Evolutionary conservation across 2,113 vertebrate species (phyloP).

Genomic region (Cynopterus brachyotis): DNA sequence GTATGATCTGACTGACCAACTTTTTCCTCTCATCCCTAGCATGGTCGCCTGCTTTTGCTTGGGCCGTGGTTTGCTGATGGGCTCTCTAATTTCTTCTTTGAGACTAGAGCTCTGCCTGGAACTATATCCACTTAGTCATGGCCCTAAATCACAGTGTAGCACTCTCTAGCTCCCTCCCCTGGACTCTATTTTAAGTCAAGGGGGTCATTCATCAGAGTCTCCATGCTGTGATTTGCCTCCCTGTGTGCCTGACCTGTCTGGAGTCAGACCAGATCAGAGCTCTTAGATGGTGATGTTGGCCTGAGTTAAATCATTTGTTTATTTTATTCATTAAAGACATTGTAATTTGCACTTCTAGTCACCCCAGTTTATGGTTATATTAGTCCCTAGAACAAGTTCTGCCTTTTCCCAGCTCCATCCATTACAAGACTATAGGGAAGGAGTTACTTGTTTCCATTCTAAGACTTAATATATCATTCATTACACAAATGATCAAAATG

Average conservation of each 20-base stretch:
- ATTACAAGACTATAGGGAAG: background rate
- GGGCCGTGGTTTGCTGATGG: background rate
- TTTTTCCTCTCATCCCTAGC: background rate
- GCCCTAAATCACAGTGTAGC: background rate
- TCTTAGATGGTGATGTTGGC: background rate
- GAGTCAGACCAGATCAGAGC: accelerated
- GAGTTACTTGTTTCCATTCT: background rate
- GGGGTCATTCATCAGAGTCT: background rate
- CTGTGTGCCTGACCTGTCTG: too few species aligned
- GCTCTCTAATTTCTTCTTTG: background rate
- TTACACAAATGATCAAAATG: background rate
- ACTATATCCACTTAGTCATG: too few species aligned
- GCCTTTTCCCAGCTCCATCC: background rate
- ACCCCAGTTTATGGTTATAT: background rate
- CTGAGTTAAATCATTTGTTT: background rate
- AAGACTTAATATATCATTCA: background rate
- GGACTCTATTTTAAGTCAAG: background rate
- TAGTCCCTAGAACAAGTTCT: background rate
- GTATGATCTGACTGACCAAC: background rate
- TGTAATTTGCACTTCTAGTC: background rate
- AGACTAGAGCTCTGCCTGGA: background rate
- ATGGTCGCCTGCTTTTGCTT: accelerated
- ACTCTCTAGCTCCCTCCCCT: background rate
- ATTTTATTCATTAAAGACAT: background rate
- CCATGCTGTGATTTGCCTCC: accelerated